These are phyloP conservation scores for Macropis europaea DNA, from an alignment of 2,888 invertebrate genomes.

Conservation along the genomic window DNA sequence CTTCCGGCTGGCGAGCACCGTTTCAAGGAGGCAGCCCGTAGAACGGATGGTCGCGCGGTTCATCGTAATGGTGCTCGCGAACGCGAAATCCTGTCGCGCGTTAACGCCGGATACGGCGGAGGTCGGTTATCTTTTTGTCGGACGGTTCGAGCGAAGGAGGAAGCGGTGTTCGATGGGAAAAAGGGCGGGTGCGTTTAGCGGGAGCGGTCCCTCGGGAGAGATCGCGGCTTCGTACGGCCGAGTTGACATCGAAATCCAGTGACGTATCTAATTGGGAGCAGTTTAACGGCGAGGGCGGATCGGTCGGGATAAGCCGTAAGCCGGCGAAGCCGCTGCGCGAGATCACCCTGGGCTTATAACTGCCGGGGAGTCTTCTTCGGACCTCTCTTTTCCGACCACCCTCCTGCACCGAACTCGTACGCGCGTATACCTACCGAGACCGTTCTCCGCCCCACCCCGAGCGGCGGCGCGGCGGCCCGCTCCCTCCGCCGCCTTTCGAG, in stretches of 20 bases:
- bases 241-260: constrained; percentile 77
- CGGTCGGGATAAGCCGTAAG: constrained; percentile 73
- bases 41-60: no score
- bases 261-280: constrained; percentile 79
- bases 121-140: no score
- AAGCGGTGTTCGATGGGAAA: background rate
- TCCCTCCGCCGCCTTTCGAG: constrained; percentile 1
- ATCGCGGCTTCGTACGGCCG: constrained; percentile 60
- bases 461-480: no score
- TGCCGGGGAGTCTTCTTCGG: constrained; percentile 66
- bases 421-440: constrained; percentile 8
- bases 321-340: constrained; percentile 70
- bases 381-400: constrained; percentile 49
- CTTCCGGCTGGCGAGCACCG: no score
- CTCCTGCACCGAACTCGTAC: background rate
- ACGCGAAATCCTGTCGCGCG: no score
- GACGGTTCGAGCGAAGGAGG: background rate
- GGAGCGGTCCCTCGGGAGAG: constrained; percentile 62
- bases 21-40: no score
- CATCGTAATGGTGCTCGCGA: no score
- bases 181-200: background rate
- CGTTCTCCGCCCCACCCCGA: constrained; percentile 23
- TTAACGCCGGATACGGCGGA: no score
- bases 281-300: constrained; percentile 73
- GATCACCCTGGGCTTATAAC: constrained; percentile 77